Evolutionary conservation across 2,888 invertebrate genomes (phyloP), one percentile per base, ranked within the genome.

Genomic region (Stenolophus ochropezus): DNA sequence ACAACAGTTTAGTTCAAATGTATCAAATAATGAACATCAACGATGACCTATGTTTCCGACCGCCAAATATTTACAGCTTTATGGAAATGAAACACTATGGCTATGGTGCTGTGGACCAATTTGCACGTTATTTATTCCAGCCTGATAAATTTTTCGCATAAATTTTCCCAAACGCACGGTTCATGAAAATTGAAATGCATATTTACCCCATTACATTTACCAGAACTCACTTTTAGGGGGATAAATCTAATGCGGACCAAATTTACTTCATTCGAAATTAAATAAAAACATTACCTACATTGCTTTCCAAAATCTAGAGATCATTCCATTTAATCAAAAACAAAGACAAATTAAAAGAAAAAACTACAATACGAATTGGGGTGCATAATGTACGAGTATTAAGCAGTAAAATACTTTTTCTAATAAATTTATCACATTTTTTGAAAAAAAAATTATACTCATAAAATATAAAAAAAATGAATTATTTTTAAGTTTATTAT

Each of bases 1-100:
- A 80, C 80, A 80, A 80, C 80, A 80, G 80, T 80, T 80, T 80
- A 80, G 80, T 80, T 73, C 58, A 27, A 80, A 80, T 80, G 80
- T 75, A 27, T 42, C n/a, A 75, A 53, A 73, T 73, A 71, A 71
- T 71, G 71, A 25, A 42, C 18, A 69, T 69, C 69, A 73, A 49
- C 49, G 49, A 33, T 73, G 23, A 49, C 18, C 65, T 69, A 33
- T 69, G 33, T 69, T 69, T 69, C 65, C 65, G 65, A 69, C 23
- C 25, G 6, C 21, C 61, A n/a, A 25, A 61, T 25, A 61, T 61
- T 61, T 61, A 61, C 14, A n/a, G 65, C 65, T 69, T 33, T 33
- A 69, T 69, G 65, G 33, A 69, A 69, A 69, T 69, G 16, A 69
- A 69, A 69, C 18, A 33, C 16, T 65, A n/a, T 14, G 4, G 4